Evolutionary conservation across 2,113 vertebrate species (phyloP).

Genomic region (Carlito syrichta): DNA sequence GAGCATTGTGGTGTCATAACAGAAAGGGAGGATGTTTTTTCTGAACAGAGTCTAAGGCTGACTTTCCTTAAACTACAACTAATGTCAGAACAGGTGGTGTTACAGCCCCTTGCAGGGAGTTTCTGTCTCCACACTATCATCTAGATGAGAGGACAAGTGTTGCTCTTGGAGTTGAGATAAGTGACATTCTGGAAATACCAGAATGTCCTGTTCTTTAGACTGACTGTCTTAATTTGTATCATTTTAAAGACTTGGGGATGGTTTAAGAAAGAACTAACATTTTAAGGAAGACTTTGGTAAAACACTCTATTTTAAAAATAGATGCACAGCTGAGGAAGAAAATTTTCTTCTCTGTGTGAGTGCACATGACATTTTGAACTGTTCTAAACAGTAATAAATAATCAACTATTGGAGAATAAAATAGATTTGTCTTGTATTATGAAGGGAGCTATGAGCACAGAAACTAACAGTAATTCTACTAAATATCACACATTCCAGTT

Average conservation of each 20-base stretch:
- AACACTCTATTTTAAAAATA: conserved; percentile 61
- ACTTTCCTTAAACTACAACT: background rate
- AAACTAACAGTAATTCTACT: background rate
- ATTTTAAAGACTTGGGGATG: conserved; percentile 41
- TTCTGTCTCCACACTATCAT: conserved; percentile 23
- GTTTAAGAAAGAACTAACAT: conserved; percentile 59
- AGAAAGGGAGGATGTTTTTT: background rate
- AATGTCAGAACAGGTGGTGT: background rate
- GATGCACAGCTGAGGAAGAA: conserved; percentile 39
- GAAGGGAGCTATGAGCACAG: background rate
- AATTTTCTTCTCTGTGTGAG: background rate
- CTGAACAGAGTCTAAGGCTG: background rate
- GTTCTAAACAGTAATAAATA: conserved; percentile 3
- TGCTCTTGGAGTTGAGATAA: conserved; percentile 10
- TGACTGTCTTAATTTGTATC: conserved; percentile 41
- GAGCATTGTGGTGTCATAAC: background rate
- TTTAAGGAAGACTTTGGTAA: conserved; percentile 47
- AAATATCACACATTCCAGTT: background rate
- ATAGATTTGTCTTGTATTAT: background rate
- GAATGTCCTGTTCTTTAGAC: conserved; percentile 48
- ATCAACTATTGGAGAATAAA: background rate
- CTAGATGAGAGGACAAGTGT: background rate
- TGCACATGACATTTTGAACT: conserved; percentile 14
- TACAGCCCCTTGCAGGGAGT: background rate
- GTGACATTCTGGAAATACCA: conserved; percentile 70